Evolutionary conservation across 1,140 invertebrate species (phyloP), one percentile per base, ranked within the genome.

Genomic region (Spodoptera litura): DNA sequence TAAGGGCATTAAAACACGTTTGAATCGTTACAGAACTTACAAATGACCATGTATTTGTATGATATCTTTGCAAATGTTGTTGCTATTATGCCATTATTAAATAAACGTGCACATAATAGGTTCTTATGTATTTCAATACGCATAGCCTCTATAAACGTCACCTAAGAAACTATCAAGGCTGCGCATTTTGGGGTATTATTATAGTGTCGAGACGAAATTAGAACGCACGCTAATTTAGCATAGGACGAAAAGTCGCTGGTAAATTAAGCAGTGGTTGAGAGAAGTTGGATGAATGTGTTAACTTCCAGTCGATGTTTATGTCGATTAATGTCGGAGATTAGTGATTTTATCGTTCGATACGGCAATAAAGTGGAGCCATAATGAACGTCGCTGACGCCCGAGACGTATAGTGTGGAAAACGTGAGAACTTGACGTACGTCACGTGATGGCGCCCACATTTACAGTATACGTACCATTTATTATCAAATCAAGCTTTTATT

Each of bases 1-100:
- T 51, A 59, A 58, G 38, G 44, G 62, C 44, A 72, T 38, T 49
- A 15, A 71, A 20, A 78, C 49, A 78, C n/a, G 44, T 38, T 53
- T 51, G 1, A 44, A 72, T 11, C 20, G 49, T 44, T 51, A 71
- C 27, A 56, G 49, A 79, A 35, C 56, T 55, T 52, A 71, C 56
- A 64, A 75, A 79, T 35, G 58, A 35, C 66, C n/a, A n/a, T 35
- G 61, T 68, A 75, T 72, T 76, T 81, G 25, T 78, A 78, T 56
- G 56, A 73, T 51, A 9, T 62, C 78, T 75, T 75, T 80, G 64
- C 66, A 76, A 81, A 72, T 81, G 25, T 66, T 25, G 56, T 59
- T 12, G 52, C 52, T 71, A 81, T 81, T 78, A 78, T 68, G 68
- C 74, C 68, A 55, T 73, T 78, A 81, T 77, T 80, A 80, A 56